Base-by-base conservation (phyloP, 2,797 vertebrate genomes). In the Brachyrhaphis roseni region DNA sequence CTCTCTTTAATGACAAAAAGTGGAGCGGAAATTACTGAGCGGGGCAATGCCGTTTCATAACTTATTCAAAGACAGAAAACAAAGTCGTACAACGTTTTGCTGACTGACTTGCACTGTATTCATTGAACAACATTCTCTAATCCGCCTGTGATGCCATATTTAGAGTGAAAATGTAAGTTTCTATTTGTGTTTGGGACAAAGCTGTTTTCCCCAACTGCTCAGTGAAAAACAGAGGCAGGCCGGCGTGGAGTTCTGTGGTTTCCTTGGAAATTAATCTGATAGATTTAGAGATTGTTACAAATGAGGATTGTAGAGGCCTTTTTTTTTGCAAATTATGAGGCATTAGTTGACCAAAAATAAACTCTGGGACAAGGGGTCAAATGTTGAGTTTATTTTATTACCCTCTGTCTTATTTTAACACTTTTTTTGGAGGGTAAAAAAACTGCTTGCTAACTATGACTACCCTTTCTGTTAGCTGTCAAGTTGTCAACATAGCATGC, bases 1-100 rank as follows among this genome's bases (percentile, higher is more conserved):
- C 71, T 53, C 31, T 77, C 31, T 73, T 76, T 70, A 77, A n/a
- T 51, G 57, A 73, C 76, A 82, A 68, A 81, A 75, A 49, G 20
- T 66, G 8, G n/a, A 43, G 41, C 20, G 8, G 18, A 66, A 45
- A 12, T 46, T 77, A 73, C 45, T n/a, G 43, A 81, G 47, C 12
- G 34, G 39, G 16, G 68, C 75, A 39, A 47, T 68, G 43, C 72
- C 43, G 5, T 78, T 82, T 66, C 55, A 28, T 68, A 82, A 66
- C 64, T 83, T 28, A 79, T 70, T 85, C 39, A 57, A 68, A 81
- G 74, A n/a, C 34, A 8, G 31, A 46, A 55, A 18, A 36, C 76
- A 75, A 16, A 74, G 64, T 80, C 46, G 46, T 15, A 2, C 3
- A 15, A 45, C 36, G 47, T 28, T 46, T 28, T 41, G 28, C 0